Conservation (phyloP, 2,888 invertebrate species). For the Amphipoea lucens region DNA sequence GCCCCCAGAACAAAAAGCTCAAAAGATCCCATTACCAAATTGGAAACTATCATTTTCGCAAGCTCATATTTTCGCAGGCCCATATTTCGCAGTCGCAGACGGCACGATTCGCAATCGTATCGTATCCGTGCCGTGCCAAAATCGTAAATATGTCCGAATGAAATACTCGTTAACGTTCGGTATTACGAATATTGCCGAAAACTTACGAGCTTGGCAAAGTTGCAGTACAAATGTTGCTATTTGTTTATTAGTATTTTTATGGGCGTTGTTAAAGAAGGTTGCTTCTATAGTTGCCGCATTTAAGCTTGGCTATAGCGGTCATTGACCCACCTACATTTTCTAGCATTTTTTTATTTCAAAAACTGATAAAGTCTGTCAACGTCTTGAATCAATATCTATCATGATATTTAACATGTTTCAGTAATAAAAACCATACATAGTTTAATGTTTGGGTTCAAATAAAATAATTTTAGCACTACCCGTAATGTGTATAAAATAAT, state of each 20-base stretch:
- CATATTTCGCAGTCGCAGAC: constrained; percentile 67
- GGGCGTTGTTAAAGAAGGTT: constrained; percentile 26
- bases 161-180: constrained; percentile 59
- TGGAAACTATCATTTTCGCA: constrained; percentile 66
- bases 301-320: neutral
- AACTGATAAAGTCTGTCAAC: too few species aligned
- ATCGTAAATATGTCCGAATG: constrained; percentile 74
- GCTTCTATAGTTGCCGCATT: neutral
- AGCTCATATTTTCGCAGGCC: constrained; percentile 64
- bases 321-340: neutral
- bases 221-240: constrained; percentile 69
- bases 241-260: constrained; percentile 64
- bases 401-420: too few species aligned
- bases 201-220: constrained; percentile 74
- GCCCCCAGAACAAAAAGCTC: constrained; percentile 14
- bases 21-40: constrained; percentile 71
- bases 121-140: constrained; percentile 73
- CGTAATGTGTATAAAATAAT: too few species aligned
- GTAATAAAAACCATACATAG: too few species aligned
- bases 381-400: too few species aligned
- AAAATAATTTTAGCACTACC: too few species aligned
- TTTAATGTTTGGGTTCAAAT: too few species aligned
- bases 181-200: constrained; percentile 68
- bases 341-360: too few species aligned
- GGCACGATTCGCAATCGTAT: constrained; percentile 65